phyloP scores from a whole-genome alignment of 1,140 invertebrate species.

The Adoxophyes honmai region DNA sequence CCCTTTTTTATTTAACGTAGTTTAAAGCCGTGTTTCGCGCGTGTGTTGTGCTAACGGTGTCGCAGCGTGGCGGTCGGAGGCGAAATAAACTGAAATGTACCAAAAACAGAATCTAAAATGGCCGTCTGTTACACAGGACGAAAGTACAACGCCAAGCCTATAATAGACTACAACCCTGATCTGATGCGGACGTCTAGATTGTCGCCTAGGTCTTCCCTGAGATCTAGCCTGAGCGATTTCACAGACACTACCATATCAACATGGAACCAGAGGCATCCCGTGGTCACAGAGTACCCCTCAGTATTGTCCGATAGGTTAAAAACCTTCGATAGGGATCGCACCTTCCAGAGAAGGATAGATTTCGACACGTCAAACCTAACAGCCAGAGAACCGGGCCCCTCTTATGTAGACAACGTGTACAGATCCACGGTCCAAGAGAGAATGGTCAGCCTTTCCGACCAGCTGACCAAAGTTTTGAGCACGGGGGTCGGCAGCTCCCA shows the following conservation, averaged over 20 bases:
- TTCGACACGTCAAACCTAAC: slow-evolving; percentile 56
- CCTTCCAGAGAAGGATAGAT: slow-evolving; percentile 54
- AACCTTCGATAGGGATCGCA: slow-evolving; percentile 49
- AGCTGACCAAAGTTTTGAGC: slow-evolving; percentile 62
- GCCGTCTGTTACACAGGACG: slow-evolving; percentile 52
- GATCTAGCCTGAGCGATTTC: slow-evolving; percentile 70
- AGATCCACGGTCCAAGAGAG: slow-evolving; percentile 45
- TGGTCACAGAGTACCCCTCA: slow-evolving; percentile 55
- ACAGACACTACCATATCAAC: slow-evolving; percentile 69
- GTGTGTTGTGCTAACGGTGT: slow-evolving; percentile 54
- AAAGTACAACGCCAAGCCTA: slow-evolving; percentile 59
- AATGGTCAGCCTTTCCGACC: slow-evolving; percentile 60
- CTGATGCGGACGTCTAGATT: slow-evolving; percentile 50
- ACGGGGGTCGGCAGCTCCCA: slow-evolving; percentile 63
- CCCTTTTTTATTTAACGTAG: slow-evolving; percentile 26
- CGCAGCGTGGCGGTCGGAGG: slow-evolving; percentile 35
- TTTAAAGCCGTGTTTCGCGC: slow-evolving; percentile 18
- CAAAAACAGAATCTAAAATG: slow-evolving; percentile 26
- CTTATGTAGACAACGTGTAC: slow-evolving; percentile 55
- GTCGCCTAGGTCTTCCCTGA: slow-evolving; percentile 64
- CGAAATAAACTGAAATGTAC: slow-evolving; percentile 75
- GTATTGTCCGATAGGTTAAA: slow-evolving; percentile 63
- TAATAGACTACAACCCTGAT: slow-evolving; percentile 69
- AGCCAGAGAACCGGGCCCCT: slow-evolving; percentile 46
- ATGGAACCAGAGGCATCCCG: slow-evolving; percentile 56